Base-by-base conservation (phyloP, 2,113 vertebrate genomes). In the Capra hircus region DNA sequence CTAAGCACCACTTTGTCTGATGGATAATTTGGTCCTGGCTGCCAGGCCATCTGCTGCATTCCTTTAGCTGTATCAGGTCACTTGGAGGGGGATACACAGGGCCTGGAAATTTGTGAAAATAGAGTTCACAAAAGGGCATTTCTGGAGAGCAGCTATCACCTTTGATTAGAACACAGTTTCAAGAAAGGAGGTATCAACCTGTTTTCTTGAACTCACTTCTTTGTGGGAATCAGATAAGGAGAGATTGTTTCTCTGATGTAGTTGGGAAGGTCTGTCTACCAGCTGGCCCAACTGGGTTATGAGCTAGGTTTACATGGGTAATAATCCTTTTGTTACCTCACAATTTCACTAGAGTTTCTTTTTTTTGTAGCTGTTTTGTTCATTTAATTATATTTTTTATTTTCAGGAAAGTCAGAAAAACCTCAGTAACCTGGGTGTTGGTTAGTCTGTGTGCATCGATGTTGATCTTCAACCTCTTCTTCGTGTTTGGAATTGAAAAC, bases 391-490 rank as follows among this genome's bases (percentile, higher is more conserved):
- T 45, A 50, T 92, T 52, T 93, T 11, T 91, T 96, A 57, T 36
- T 77, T 95, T 96, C 21, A 99, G 97, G 88, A 99, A 98, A 87
- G 96, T 92, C 85, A 74, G 78, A 55, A 98, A 98, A 96, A 94
- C 50, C 0, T 98, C 96, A 45, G 52, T 98, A 13, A 99, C 90
- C 0, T 97, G 99, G 64, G 97, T 99, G 2, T 80, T 99, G 88
- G 98, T 99, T 88, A 98, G 96, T 96, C 97, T 99, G 90, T 99
- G 98, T 48, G 15, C 86, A 57, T 98, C 98, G 23, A 97, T 99
- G 98, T 90, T 99, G 25, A 96, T 98, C 94, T 99, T 99, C 97
- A 99, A 99, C 97, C 98, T 99, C 28, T 97, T 99, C 95, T 99
- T 99, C 94, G 93, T 99, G 92, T 98, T 98, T 82, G 99, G 99